Conservation (phyloP, 2,113 vertebrate species). For the Dasypus novemcinctus region DNA sequence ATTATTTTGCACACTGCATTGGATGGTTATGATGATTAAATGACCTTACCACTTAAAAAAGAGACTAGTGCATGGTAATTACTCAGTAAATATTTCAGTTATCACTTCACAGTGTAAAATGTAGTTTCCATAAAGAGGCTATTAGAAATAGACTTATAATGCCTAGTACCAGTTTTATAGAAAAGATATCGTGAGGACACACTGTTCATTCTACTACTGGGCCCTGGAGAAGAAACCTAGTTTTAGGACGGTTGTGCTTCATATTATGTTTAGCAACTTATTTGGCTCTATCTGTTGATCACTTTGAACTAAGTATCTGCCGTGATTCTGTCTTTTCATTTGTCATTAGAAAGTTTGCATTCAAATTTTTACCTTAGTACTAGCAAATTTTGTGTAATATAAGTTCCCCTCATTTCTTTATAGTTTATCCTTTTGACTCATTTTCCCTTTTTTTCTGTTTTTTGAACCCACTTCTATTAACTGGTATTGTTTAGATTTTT, state of each 20-base stretch:
- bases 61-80: background rate
- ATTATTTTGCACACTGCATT: background rate
- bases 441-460: background rate
- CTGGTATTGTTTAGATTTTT: background rate
- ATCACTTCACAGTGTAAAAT: background rate
- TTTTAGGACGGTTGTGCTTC: background rate
- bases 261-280: background rate
- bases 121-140: background rate
- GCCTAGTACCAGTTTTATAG: background rate
- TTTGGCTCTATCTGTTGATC: background rate
- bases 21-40: background rate
- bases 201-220: background rate
- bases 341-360: background rate
- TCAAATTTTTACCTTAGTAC: background rate
- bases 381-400: background rate
- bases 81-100: background rate
- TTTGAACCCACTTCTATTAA: background rate
- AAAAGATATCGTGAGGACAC: background rate
- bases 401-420: background rate
- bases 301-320: background rate
- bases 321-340: background rate
- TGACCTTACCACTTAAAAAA: background rate
- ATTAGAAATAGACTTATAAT: background rate
- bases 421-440: background rate
- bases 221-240: background rate